Evolutionary conservation across 2,797 vertebrate genomes (phyloP), one percentile per base, ranked within the genome.

Genomic region (Todus mexicanus): DNA sequence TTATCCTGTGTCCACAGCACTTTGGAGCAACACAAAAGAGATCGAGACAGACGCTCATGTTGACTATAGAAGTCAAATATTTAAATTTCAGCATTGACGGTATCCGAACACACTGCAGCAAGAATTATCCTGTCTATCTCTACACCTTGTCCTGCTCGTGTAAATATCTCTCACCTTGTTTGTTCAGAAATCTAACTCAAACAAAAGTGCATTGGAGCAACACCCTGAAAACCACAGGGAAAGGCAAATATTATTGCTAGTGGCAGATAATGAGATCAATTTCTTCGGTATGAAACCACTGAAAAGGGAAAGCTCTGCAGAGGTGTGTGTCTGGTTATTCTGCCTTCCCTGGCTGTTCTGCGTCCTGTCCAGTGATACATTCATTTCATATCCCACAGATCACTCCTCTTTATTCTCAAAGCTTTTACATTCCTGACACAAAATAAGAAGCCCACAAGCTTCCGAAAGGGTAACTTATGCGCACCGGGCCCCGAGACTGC

Each of bases 141-240:
- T 81, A 89, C 63, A 86, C 63, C 89, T 92, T 91, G 84, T 82
- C 85, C 64, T 83, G 94, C 74, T 84, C 29, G 3, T 64, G 60
- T 94, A 93, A 96, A 96, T 80, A 86, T 42, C 88, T 91, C 89
- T 94, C 74, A 42, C 74, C 94, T 92, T 83, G 74, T 76, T 96
- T 95, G 80, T 94, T 95, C 94, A 83, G 93, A 96, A 96, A 94
- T 70, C 87, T 94, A 95, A 87, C 47, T 95, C 83, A 96, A 95
- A 96, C 92, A 95, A 87, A 94, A 95, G 70, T 40, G 33, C 91
- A 89, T 35, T 31, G 80, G 45, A 63, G 60, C n/a, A 96, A 86
- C 60, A 94, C 23, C 86, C 43, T 33, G 3, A 56, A 95, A 90
- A 84, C 86, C 72, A 89, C 87, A 94, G 70, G n/a, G 64, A 89